These are phyloP conservation scores for Sphaerodactylus townsendi DNA, from an alignment of 2,113 vertebrate species.

Conservation along the genomic window DNA sequence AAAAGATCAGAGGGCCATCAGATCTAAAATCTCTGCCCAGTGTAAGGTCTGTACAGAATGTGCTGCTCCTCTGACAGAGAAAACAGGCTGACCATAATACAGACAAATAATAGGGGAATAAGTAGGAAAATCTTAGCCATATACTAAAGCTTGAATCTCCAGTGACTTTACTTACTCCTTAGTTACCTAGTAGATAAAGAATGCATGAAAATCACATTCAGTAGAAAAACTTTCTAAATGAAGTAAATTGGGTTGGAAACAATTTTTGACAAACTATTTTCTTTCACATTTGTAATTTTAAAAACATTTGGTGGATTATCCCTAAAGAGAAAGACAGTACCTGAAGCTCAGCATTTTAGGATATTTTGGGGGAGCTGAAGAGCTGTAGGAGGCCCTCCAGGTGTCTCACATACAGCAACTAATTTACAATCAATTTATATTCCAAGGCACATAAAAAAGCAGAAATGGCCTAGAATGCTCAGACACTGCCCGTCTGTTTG, in stretches of 20 bases:
- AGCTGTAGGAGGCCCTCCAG: no score
- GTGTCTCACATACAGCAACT: background rate
- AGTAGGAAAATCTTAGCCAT: background rate
- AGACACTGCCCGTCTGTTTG: background rate
- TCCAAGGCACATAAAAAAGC: background rate
- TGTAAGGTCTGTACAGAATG: background rate
- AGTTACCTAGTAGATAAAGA: background rate
- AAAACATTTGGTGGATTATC: background rate
- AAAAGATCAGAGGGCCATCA: background rate
- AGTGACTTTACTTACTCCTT: background rate
- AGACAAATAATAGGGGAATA: background rate
- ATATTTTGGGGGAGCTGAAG: background rate
- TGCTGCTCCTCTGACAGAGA: no score
- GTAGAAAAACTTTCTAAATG: background rate
- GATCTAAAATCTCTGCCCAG: background rate
- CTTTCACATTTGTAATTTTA: background rate
- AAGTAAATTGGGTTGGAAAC: conserved; percentile 1
- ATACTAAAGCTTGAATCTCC: background rate
- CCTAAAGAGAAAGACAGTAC: background rate
- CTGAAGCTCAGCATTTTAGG: background rate
- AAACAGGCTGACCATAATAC: no score
- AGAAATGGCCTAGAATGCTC: background rate
- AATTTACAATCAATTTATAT: background rate
- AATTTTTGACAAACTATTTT: background rate
- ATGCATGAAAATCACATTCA: conserved; percentile 27